These are phyloP conservation scores for Notoglanidium macrostoma DNA, from an alignment of 2,797 vertebrate genomes.

Conservation along the genomic window DNA sequence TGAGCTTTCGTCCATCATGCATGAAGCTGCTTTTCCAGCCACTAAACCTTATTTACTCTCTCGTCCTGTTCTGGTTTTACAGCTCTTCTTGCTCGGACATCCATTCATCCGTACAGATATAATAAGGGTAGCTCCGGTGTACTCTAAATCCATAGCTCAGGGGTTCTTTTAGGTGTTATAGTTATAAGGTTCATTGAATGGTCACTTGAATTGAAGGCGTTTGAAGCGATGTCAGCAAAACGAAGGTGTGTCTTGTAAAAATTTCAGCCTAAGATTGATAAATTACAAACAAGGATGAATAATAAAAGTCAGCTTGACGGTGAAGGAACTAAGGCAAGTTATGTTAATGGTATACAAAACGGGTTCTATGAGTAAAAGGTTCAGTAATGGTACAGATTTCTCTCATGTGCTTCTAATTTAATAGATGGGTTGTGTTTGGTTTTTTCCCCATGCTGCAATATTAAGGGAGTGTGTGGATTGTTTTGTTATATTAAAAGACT, in stretches of 20 bases:
- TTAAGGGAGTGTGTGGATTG: no score
- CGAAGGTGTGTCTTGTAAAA: not conserved
- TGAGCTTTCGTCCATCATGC: constrained; percentile 6
- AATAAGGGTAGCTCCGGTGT: not conserved
- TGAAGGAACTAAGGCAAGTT: not conserved
- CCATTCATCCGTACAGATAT: constrained; percentile 1
- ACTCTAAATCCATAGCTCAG: not conserved
- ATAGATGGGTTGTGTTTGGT: not conserved
- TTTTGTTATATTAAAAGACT: not conserved
- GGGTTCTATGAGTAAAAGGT: not conserved
- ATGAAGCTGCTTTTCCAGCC: constrained; percentile 27
- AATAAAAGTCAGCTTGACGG: not conserved
- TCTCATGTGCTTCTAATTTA: not conserved
- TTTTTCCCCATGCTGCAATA: not conserved
- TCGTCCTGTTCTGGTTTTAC: constrained; percentile 1
- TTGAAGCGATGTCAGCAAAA: not conserved
- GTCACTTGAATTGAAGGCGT: not conserved
- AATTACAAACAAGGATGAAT: not conserved
- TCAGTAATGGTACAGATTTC: not conserved
- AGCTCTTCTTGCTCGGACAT: not conserved
- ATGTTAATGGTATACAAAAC: not conserved
- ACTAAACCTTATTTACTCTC: constrained; percentile 12
- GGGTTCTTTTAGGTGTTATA: not conserved
- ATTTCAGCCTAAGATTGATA: not conserved
- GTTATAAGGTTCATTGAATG: no score